Conservation (phyloP, 2,888 invertebrate genomes). For the Leucoma salicis region DNA sequence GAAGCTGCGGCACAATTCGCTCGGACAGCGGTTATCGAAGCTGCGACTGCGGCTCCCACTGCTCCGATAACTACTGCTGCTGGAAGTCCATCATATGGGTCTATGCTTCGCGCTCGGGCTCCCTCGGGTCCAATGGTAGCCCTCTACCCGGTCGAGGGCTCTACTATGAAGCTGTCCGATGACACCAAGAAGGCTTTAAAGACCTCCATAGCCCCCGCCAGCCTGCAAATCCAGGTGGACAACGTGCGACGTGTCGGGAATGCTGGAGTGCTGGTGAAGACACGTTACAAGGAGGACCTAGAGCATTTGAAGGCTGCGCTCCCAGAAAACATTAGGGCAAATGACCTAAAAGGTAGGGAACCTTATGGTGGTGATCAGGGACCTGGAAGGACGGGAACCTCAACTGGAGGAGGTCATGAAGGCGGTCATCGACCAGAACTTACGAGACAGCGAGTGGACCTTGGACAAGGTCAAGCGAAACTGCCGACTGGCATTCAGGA, state of each 20-base stretch:
- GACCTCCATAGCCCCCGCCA: neutral
- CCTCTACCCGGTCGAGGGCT: neutral
- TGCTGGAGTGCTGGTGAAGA: neutral
- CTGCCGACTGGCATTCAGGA: neutral
- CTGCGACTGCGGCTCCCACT: neutral
- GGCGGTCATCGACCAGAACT: neutral
- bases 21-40: neutral
- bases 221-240: neutral
- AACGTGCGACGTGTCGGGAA: neutral
- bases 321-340: neutral
- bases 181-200: neutral
- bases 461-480: neutral
- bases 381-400: too few relatives aligned
- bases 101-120: too few relatives aligned
- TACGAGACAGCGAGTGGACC: neutral
- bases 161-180: neutral
- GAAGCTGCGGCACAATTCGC: neutral
- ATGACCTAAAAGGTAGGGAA: neutral
- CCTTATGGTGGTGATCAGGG: neutral
- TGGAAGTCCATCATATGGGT: too few relatives aligned
- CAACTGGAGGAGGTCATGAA: too few relatives aligned
- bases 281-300: neutral
- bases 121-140: neutral
- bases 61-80: too few relatives aligned
- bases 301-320: neutral